These are phyloP conservation scores for Gobiocypris rarus DNA, from an alignment of 2,113 vertebrate species.

Conservation along the genomic window DNA sequence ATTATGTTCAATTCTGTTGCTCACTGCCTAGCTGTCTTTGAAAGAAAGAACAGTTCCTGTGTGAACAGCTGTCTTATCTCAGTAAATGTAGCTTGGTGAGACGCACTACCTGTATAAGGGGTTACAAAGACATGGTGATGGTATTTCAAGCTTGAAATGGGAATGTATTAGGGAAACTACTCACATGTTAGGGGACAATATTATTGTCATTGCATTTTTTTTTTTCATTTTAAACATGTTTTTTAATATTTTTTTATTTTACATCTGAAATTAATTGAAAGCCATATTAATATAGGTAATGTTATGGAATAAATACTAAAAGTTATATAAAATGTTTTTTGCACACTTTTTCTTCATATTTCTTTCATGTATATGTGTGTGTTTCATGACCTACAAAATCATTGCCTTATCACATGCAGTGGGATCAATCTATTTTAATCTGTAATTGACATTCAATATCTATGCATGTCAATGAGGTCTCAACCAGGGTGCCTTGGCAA, in stretches of 20 bases:
- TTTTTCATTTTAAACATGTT: not conserved
- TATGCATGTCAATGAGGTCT: not conserved
- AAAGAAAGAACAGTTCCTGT: not conserved
- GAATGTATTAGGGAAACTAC: not conserved
- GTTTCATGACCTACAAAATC: not conserved
- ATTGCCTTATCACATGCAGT: not conserved
- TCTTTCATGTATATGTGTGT: not conserved
- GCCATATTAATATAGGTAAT: not conserved
- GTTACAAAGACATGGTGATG: not conserved
- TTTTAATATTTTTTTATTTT: not conserved
- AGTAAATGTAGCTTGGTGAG: conserved; percentile 7
- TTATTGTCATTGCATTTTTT: not conserved
- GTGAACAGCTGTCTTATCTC: not conserved
- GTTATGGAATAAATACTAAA: not conserved
- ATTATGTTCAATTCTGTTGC: not conserved
- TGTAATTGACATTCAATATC: not conserved
- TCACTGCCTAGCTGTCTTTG: not conserved
- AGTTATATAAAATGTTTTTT: not conserved
- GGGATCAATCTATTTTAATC: not conserved
- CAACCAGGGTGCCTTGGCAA: too few species aligned
- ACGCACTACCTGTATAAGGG: not conserved
- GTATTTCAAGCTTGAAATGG: not conserved
- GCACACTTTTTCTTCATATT: not conserved
- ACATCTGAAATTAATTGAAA: not conserved
- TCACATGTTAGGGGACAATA: not conserved